Base-by-base conservation (phyloP, 1,140 invertebrate species). In the Ceratitis capitata region DNA sequence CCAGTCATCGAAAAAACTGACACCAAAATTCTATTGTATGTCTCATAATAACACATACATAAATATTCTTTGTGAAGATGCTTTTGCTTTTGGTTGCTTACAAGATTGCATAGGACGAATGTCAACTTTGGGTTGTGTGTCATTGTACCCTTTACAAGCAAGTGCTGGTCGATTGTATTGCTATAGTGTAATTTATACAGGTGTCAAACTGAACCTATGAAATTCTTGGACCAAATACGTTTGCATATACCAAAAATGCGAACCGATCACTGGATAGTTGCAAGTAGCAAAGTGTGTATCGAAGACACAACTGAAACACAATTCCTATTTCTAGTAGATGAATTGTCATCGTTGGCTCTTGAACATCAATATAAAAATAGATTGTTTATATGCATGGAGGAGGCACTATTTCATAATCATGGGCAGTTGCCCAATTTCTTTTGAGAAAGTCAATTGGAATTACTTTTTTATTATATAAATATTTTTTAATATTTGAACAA, bases 311-410 rank as follows among this genome's bases (percentile, higher is more conserved):
- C 4, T 1, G 69, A 78, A 45, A 86, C 85, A 2, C 83, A 74
- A 64, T 86, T 83, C 42, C 49, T 86, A 14, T 86, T 86, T 53
- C 23, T 86, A 4, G 47, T 86, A 10, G 85, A 86, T 35, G 85
- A 86, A 84, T 47, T 64, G 23, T 86, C 85, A n/a, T 53, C 85
- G 14, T 35, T 86, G 58, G 82, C 82, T 29, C 32, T 86, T 23
- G 42, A 83, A 14, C 74, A 83, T 49, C 82, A 74, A 19, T 78
- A 86, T 78, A 19, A 35, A 23, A 32, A 61, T 56, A 86, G n/a
- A 35, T 42, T 83, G 39, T 84, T 64, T 7, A 84, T 86, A 19
- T 84, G 82, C 26, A 51, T 86, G 82, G 45, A 69, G n/a, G 47
- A 69, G 47, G 82, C 82, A 23, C n/a, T 3, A 12, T 86, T 86